Evolutionary conservation across 1,140 invertebrate genomes (phyloP).

Genomic region (Drosophila repleta): DNA sequence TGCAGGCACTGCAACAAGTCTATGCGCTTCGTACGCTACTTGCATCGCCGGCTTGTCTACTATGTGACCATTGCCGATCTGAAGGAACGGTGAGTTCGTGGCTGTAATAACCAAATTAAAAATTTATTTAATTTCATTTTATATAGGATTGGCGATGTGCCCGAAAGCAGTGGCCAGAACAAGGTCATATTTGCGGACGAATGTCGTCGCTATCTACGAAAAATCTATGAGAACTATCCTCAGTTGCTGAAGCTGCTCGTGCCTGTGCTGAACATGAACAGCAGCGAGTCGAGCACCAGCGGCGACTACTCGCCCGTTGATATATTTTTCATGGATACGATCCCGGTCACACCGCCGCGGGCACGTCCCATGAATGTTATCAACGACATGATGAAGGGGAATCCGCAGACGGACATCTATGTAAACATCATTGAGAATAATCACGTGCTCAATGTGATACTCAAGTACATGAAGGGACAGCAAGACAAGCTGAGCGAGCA

Average conservation of each 20-base stretch:
- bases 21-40: conserved; percentile 87
- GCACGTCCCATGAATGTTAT: conserved; percentile 91
- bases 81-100: conserved; percentile 65
- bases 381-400: conserved; percentile 90
- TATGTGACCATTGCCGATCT: conserved; percentile 83
- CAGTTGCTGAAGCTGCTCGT: conserved; percentile 89
- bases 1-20: conserved; percentile 87
- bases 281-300: conserved; percentile 41
- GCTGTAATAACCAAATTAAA: not conserved
- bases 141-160: conserved; percentile 43
- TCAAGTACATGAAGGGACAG: conserved; percentile 85
- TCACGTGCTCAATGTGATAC: conserved; percentile 87
- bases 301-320: conserved; percentile 89
- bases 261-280: conserved; percentile 87
- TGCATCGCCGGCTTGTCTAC: conserved; percentile 87
- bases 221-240: conserved; percentile 91
- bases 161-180: conserved; percentile 60
- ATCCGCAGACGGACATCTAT: conserved; percentile 91
- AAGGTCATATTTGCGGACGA: conserved; percentile 86
- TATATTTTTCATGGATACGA: conserved; percentile 93
- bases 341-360: conserved; percentile 94
- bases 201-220: conserved; percentile 88
- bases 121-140: not conserved
- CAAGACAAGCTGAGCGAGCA: conserved; percentile 84
- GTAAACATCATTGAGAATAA: conserved; percentile 88